A percentile compares a stretch with the other conserved stretches of the same genome.
Evolutionary conservation across 1,140 invertebrate species (phyloP).

Genomic region (Diachasma alloeum): DNA sequence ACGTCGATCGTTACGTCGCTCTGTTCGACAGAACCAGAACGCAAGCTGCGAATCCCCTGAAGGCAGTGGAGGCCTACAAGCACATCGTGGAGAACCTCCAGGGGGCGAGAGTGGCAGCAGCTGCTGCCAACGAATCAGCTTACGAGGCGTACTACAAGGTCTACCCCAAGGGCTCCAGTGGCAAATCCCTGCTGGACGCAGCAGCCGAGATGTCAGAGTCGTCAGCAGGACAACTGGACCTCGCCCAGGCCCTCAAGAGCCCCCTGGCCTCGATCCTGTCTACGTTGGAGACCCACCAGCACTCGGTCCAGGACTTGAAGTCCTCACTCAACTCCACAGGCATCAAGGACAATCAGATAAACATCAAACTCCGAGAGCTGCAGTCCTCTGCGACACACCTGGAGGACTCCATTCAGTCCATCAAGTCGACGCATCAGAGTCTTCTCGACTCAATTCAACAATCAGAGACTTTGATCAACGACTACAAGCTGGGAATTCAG

Average conservation of each 20-base stretch:
- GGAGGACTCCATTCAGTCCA: constrained; percentile 41
- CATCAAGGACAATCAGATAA: constrained; percentile 66
- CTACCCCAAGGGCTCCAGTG: constrained; percentile 49
- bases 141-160: constrained; percentile 66
- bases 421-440: constrained; percentile 39
- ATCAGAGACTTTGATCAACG: constrained; percentile 59
- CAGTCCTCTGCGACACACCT: constrained; percentile 50
- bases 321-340: constrained; percentile 65
- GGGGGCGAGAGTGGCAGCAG: constrained; percentile 71
- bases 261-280: constrained; percentile 41
- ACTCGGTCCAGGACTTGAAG: constrained; percentile 63
- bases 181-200: constrained; percentile 55
- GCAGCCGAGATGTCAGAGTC: constrained; percentile 61
- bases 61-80: constrained; percentile 83
- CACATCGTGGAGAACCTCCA: constrained; percentile 77
- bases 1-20: constrained; percentile 71
- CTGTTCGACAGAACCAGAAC: constrained; percentile 74
- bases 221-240: constrained; percentile 59
- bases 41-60: constrained; percentile 74
- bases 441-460: constrained; percentile 50
- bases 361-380: constrained; percentile 60
- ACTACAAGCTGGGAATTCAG: constrained; percentile 53
- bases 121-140: constrained; percentile 72
- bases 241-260: constrained; percentile 53
- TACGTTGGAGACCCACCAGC: constrained; percentile 59